Conservation (phyloP, 2,888 invertebrate species). For the Agriopis marginaria region DNA sequence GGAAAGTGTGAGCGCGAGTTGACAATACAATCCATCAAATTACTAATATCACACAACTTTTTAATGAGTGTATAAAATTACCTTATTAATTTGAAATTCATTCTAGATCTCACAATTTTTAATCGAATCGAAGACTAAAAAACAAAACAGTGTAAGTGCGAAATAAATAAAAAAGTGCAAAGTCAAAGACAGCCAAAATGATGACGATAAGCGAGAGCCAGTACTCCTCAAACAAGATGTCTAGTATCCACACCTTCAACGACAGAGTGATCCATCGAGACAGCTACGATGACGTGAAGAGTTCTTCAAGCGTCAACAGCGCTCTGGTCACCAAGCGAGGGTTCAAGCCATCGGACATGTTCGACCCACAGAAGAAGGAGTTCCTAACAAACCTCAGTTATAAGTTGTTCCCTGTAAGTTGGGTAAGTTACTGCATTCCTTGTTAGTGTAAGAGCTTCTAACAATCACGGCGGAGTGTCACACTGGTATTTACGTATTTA, state of each 20-base stretch:
- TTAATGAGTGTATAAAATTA: not conserved
- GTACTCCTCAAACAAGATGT: conserved; percentile 83
- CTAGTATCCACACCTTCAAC: conserved; percentile 81
- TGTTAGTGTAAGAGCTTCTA: conserved; percentile 67
- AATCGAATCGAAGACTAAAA: conserved; percentile 34
- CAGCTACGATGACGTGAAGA: conserved; percentile 80
- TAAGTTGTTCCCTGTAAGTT: conserved; percentile 93
- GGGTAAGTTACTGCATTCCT: conserved; percentile 87
- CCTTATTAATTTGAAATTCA: not conserved
- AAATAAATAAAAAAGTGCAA: conserved; percentile 36
- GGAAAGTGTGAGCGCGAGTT: conserved; percentile 34
- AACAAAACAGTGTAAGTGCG: conserved; percentile 38
- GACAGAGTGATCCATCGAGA: conserved; percentile 79
- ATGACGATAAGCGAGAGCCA: conserved; percentile 85
- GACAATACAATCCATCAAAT: conserved; percentile 12
- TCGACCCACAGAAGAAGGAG: conserved; percentile 92
- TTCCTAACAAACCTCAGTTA: conserved; percentile 93
- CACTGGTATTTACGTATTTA: conserved; percentile 54
- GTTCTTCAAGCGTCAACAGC: conserved; percentile 83
- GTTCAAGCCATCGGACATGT: conserved; percentile 94
- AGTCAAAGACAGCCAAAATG: conserved; percentile 58
- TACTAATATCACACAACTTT: not conserved
- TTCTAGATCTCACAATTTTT: conserved; percentile 7
- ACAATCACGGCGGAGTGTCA: conserved; percentile 61
- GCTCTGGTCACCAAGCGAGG: conserved; percentile 90